Base-by-base conservation (phyloP, 2,113 vertebrate genomes). In the Athene cunicularia region DNA sequence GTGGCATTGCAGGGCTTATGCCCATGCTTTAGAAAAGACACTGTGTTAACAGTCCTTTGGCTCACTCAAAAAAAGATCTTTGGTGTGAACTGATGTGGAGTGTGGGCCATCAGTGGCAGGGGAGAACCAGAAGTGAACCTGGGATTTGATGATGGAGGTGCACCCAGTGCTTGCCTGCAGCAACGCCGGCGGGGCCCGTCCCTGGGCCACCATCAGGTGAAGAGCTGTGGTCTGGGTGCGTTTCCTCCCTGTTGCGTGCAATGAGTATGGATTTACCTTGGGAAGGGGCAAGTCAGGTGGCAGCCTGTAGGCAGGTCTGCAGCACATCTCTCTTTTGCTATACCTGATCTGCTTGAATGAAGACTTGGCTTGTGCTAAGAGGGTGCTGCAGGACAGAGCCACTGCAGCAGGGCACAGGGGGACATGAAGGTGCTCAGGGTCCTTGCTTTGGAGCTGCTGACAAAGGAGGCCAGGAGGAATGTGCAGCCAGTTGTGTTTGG, bases 121-220 rank as follows among this genome's bases (percentile, higher is more conserved):
- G 8, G 26, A 50, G 11, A 39, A 80, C 7, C 14, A 9, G 39
- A 23, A 33, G 35, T 22, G 49, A 74, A 43, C 6, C 11, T 68
- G 53, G 32, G 27, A 11, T 85, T 56, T 80, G 60, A 15, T 68
- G 53, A n/a, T 12, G 30, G 71, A 83, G 37, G 24, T 84, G 52
- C 33, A 39, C 20, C 4, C 17, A 5, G 33, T n/a, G 64, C 43
- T 62, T 43, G 76, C n/a, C 70, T 17, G 39, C 35, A 50, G 63
- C 35, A 33, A 1, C 0, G 12, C 53, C 0, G 4, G 5, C 1
- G 11, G n/a, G n/a, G 7, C n/a, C 32, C 0, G 1, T 80, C n/a
- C 37, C 47, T 55, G n/a, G n/a, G 18, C 35, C 63, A 47, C 41
- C 10, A 1, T 28, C 1, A 2, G 21, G 33, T 59, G 37, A 52